phyloP scores from a whole-genome alignment of 2,888 invertebrate species.

The Busseola fusca region DNA sequence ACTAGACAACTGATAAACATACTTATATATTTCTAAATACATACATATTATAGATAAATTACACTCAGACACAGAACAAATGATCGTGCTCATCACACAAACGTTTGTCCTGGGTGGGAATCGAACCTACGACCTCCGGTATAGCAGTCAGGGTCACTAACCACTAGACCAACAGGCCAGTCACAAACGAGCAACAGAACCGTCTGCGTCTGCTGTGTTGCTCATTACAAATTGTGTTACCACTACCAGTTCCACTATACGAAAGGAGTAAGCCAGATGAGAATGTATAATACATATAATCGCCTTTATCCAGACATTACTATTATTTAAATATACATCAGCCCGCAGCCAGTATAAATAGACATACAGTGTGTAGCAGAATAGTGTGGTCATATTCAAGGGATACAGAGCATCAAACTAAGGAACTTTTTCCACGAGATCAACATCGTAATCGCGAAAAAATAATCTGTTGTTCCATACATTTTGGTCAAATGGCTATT shows the following conservation, averaged over 20 bases:
- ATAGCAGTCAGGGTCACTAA: no score
- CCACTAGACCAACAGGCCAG: no score
- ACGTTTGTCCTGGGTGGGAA: no score
- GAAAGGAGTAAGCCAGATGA: neutral
- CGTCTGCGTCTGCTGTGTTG: neutral
- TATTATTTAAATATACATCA: neutral
- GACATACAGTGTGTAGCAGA: neutral
- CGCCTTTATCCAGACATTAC: neutral
- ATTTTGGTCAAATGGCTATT: neutral
- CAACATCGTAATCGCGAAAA: no score
- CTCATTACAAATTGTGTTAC: slow-evolving; percentile 27
- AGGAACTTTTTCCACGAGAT: neutral
- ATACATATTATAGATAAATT: no score
- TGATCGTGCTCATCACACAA: no score
- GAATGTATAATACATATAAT: slow-evolving; percentile 17
- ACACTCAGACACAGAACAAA: no score
- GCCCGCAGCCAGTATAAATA: neutral
- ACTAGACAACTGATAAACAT: no score
- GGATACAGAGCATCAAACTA: no score
- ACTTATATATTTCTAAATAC: no score
- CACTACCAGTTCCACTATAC: slow-evolving; percentile 3
- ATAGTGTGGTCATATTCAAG: no score
- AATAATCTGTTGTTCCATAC: neutral
- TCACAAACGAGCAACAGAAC: neutral
- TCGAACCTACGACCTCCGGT: no score